Percentiles rank a stretch among this genome's conserved stretches.
phyloP scores from a whole-genome alignment of 1,140 invertebrate species.

The Aphaenogaster ashmeadi region DNA sequence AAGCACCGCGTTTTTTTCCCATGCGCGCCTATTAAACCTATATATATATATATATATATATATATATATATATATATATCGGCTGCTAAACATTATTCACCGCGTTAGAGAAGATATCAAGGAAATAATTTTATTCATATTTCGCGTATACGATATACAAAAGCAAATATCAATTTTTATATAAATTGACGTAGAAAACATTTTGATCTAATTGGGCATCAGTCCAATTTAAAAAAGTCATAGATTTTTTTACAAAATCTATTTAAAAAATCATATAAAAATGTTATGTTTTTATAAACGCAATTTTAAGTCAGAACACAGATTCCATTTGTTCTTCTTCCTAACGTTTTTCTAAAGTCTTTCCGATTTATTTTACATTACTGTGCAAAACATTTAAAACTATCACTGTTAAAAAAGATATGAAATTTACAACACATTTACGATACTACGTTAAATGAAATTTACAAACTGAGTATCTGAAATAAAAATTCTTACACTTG shows the following conservation, averaged over 20 bases:
- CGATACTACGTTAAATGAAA: no score
- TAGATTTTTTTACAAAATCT: background rate
- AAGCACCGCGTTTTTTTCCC: conserved; percentile 23
- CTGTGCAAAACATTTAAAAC: no score
- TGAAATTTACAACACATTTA: no score
- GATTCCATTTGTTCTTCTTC: background rate
- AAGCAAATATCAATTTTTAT: background rate
- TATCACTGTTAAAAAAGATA: no score
- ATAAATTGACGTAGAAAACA: background rate
- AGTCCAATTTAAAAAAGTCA: background rate
- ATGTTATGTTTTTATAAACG: no score
- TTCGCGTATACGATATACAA: background rate
- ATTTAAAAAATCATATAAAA: no score
- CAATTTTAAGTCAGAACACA: background rate
- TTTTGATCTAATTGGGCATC: background rate
- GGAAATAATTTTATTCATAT: background rate
- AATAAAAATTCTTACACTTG: no score
- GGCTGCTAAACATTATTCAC: background rate
- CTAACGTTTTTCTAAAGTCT: background rate
- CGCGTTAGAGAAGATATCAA: background rate
- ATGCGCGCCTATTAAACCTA: background rate
- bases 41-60: background rate
- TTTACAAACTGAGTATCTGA: no score
- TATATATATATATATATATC: background rate
- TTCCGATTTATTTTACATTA: no score